Conservation (phyloP, 1,140 invertebrate species). For the Pygmarrhopalites habei region DNA sequence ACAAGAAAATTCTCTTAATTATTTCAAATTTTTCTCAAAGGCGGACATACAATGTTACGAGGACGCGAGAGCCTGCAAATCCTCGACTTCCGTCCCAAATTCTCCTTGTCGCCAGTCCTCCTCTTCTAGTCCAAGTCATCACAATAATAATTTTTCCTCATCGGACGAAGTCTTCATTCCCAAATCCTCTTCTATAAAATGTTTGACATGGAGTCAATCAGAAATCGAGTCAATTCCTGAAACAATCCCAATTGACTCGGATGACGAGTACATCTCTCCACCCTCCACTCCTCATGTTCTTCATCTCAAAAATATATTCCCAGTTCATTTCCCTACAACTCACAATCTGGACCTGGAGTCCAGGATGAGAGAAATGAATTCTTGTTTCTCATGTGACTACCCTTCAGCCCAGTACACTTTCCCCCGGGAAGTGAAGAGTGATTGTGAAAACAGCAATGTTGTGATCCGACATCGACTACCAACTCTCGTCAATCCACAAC, state of each 20-base stretch:
- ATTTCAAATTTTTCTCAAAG: not conserved
- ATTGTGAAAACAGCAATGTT: not conserved
- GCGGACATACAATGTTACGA: constrained; percentile 18
- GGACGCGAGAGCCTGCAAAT: constrained; percentile 8
- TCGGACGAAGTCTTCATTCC: constrained; percentile 21
- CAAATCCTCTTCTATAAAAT: constrained; percentile 35
- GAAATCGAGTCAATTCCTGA: constrained; percentile 16
- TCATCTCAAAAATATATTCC: constrained; percentile 30
- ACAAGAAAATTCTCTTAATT: not conserved
- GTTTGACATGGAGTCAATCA: constrained; percentile 35
- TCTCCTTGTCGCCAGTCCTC: not conserved
- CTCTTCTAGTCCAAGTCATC: not conserved
- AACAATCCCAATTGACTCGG: constrained; percentile 4
- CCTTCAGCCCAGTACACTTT: not conserved
- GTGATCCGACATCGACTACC: constrained; percentile 9
- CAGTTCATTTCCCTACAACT: constrained; percentile 25
- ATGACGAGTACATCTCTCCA: constrained; percentile 28
- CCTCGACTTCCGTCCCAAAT: constrained; percentile 3
- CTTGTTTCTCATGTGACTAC: not conserved
- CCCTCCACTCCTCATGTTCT: constrained; percentile 20
- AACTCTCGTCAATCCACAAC: constrained; percentile 9
- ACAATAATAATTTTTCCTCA: constrained; percentile 5
- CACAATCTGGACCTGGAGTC: constrained; percentile 27
- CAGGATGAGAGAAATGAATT: constrained; percentile 31
- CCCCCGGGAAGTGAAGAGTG: not conserved